These are phyloP conservation scores for Porites australiensis DNA, from an alignment of 64 coral and sea anemone genomes.

Conservation along the genomic window DNA sequence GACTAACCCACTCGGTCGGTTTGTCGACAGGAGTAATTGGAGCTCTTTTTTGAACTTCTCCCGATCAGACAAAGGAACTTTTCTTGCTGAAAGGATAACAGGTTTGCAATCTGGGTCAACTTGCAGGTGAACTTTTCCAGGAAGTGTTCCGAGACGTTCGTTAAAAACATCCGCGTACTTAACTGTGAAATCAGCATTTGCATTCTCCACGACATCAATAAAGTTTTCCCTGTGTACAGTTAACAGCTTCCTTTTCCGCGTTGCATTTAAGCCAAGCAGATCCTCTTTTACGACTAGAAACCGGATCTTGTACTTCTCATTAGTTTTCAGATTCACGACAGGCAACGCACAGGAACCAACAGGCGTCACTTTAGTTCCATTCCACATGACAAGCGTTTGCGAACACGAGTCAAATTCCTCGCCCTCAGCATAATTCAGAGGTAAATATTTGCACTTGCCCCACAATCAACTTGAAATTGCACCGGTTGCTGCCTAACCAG, in stretches of 20 bases:
- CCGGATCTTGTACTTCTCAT: slow-evolving; percentile 12
- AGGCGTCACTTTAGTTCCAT: slow-evolving; percentile 30
- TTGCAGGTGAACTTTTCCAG: slow-evolving; percentile 13
- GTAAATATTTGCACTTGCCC: slow-evolving; percentile 20
- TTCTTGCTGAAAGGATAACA: slow-evolving; percentile 31
- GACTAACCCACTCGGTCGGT: too few species aligned
- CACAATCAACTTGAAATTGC: slow-evolving; percentile 47
- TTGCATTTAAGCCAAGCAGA: slow-evolving; percentile 42
- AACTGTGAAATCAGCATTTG: neutral
- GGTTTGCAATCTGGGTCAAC: slow-evolving; percentile 2
- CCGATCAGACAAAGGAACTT: slow-evolving; percentile 32
- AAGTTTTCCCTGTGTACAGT: slow-evolving; percentile 12
- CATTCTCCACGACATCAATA: neutral
- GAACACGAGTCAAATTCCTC: neutral
- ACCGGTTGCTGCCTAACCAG: neutral
- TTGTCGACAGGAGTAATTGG: too few species aligned
- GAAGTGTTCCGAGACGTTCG: neutral
- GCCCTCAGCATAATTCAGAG: neutral
- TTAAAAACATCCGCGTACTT: neutral
- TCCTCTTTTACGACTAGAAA: slow-evolving; percentile 37
- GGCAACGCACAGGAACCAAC: slow-evolving; percentile 19
- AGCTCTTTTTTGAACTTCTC: neutral
- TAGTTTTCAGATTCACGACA: slow-evolving; percentile 17
- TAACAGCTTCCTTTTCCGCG: slow-evolving; percentile 28
- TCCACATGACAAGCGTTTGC: slow-evolving; percentile 34